Evolutionary conservation across 2,888 invertebrate genomes (phyloP), one percentile per base, ranked within the genome.

Genomic region (Tortricodes alternella): DNA sequence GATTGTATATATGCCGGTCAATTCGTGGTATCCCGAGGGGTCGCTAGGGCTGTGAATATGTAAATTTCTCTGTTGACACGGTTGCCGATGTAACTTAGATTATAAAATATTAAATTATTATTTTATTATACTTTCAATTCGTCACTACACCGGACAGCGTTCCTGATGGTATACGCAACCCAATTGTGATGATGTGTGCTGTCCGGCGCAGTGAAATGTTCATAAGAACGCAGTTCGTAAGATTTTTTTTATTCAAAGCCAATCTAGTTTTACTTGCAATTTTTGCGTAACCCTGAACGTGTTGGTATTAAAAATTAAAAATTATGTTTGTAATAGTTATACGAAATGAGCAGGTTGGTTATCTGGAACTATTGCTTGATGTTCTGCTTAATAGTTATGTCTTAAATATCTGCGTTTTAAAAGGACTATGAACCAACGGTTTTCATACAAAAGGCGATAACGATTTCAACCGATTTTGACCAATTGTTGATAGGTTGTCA

Each of bases 41-140:
- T 44, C 18, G 41, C 29, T 44, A 83, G 80, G 87, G 88, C 88
- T 88, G 88, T 89, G 88, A 88, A 84, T 83, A 80, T 83, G 76
- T 83, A 80, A 69, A 80, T 75, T 64, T 51, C 44, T 61, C 41
- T 39, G 52, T 57, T 48, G 67, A 78, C 69, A 62, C 76, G 70
- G 71, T 72, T 68, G 70, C 72, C 71, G 69, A 71, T 59, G 66
- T 69, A 64, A 69, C 67, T 66, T 65, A 71, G 69, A 68, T 71
- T 66, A 66, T 67, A 51, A 57, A 71, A 66, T 70, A 77, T 71
- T 83, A 77, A 81, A 81, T 83, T 82, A 80, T 82, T 80, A 73
- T 68, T 70, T 69, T 70, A 68, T 62, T 71, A 67, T 70, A 63
- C 62, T 66, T 62, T 66, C 62, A 66, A 57, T 65, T 32, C 43